These are phyloP conservation scores for Centropyge bicolor DNA, from an alignment of 2,797 vertebrate genomes.

Conservation along the genomic window DNA sequence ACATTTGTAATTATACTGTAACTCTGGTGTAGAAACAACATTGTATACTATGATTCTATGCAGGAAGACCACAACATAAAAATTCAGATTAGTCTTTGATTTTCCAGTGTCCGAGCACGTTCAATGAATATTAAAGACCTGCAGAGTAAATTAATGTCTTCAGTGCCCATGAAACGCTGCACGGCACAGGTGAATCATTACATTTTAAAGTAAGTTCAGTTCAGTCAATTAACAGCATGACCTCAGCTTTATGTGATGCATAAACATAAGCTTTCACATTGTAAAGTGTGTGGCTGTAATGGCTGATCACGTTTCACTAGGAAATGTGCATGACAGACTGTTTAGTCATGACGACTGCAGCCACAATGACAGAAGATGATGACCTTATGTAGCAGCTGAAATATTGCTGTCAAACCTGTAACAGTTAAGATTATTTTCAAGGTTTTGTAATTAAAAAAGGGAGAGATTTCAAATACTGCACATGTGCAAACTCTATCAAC, in stretches of 20 bases:
- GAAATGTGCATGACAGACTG: not conserved
- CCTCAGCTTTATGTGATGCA: not conserved
- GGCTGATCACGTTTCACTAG: not conserved
- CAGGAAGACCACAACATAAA: not conserved
- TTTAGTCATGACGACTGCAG: not conserved
- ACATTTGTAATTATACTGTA: slow-evolving; percentile 1
- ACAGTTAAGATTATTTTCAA: not conserved
- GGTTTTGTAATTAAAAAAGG: not conserved
- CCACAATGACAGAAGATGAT: not conserved
- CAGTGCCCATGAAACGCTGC: not conserved
- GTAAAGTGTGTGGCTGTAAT: not conserved
- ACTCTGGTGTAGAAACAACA: slow-evolving; percentile 1
- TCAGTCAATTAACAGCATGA: slow-evolving; percentile 2
- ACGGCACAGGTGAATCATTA: not conserved
- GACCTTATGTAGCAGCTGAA: not conserved
- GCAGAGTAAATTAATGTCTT: not conserved
- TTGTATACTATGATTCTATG: not conserved
- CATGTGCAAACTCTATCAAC: not conserved
- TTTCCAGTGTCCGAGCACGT: not conserved
- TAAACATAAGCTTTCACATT: not conserved
- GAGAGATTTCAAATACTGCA: not conserved
- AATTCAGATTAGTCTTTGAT: not conserved
- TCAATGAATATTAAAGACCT: not conserved
- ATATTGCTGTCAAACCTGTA: not conserved
- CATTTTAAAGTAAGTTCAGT: not conserved